phyloP scores from a whole-genome alignment of 2,113 vertebrate genomes.

The Protobothrops mucrosquamatus region DNA sequence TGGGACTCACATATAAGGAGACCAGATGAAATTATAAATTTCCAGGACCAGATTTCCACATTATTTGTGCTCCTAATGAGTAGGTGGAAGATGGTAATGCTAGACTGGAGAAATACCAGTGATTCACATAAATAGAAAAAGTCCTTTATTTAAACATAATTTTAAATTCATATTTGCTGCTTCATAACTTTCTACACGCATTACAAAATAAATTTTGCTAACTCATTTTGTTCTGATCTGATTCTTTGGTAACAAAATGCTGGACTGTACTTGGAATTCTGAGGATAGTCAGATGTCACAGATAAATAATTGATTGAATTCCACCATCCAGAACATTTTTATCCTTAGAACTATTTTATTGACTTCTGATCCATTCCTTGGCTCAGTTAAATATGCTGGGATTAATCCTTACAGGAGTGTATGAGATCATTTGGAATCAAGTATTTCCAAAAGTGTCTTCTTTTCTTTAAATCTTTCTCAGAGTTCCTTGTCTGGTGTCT shows the following conservation, averaged over 20 bases:
- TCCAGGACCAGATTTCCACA: slow-evolving; percentile 1
- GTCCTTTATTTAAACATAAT: slow-evolving; percentile 59
- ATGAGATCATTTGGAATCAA: background rate
- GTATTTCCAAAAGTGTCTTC: background rate
- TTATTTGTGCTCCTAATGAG: slow-evolving; percentile 60
- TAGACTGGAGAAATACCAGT: slow-evolving; percentile 63
- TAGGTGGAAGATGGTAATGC: slow-evolving; percentile 46
- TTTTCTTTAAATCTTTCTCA: background rate
- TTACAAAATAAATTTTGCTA: slow-evolving; percentile 46
- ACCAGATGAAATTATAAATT: slow-evolving; percentile 40
- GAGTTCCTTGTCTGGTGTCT: background rate
- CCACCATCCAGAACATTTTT: background rate
- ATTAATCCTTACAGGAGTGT: background rate
- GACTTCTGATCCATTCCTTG: background rate
- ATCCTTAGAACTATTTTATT: background rate
- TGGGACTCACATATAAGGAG: slow-evolving; percentile 15
- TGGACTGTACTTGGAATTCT: background rate
- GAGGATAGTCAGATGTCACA: background rate
- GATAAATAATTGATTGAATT: background rate
- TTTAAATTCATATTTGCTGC: slow-evolving; percentile 67
- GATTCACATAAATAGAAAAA: slow-evolving; percentile 66
- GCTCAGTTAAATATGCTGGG: background rate
- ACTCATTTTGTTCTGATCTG: background rate
- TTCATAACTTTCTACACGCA: slow-evolving; percentile 75
- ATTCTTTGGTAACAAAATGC: background rate